Evolutionary conservation across 2,888 invertebrate genomes (phyloP).

Genomic region (Acronicta leporina): DNA sequence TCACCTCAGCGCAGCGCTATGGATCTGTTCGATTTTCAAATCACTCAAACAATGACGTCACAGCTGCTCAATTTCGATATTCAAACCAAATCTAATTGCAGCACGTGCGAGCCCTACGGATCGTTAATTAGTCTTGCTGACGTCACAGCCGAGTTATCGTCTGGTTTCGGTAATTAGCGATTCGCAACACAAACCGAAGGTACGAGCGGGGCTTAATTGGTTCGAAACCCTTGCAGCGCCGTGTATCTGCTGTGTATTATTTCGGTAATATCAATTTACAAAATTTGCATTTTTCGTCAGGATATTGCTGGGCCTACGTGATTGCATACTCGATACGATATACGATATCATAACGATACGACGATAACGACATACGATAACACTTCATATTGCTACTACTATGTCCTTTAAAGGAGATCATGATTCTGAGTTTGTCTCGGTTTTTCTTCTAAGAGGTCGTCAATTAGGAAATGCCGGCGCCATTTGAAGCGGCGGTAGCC

Average conservation of each 20-base stretch:
- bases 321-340: no score
- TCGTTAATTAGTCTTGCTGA: slow-evolving; percentile 64
- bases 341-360: no score
- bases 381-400: no score
- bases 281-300: slow-evolving; percentile 4
- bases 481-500: no score
- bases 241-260: slow-evolving; percentile 23
- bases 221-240: slow-evolving; percentile 67
- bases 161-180: slow-evolving; percentile 82
- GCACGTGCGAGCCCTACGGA: slow-evolving; percentile 43
- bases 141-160: slow-evolving; percentile 69
- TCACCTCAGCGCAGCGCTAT: neutral
- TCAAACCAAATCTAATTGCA: slow-evolving; percentile 39
- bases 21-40: slow-evolving; percentile 8
- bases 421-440: no score
- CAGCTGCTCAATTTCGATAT: slow-evolving; percentile 31
- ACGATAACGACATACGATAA: no score
- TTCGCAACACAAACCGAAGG: slow-evolving; percentile 78
- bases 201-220: slow-evolving; percentile 71
- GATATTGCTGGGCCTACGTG: neutral
- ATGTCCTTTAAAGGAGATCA: no score
- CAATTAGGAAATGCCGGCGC: no score
- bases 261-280: slow-evolving; percentile 21
- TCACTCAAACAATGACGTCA: slow-evolving; percentile 8
- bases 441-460: no score